Conservation (phyloP, 2,797 vertebrate genomes). For the Melanogrammus aeglefinus region DNA sequence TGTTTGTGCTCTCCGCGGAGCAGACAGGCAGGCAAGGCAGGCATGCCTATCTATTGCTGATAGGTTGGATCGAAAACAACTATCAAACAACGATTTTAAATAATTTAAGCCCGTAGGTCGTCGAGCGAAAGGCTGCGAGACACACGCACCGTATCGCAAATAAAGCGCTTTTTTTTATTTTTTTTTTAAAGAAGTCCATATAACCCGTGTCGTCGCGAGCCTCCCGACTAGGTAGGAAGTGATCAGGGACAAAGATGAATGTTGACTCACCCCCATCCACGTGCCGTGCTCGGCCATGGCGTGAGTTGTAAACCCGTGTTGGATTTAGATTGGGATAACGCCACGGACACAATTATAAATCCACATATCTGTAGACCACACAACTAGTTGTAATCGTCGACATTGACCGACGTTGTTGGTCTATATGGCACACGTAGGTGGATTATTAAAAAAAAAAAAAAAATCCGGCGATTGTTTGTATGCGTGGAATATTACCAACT, state of each 20-base stretch:
- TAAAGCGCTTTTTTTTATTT: not conserved
- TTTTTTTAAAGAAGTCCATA: not conserved
- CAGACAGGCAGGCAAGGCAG: no score
- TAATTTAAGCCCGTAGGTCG: not conserved
- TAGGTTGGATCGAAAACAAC: not conserved
- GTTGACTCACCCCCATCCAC: conserved; percentile 1
- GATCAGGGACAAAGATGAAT: not conserved
- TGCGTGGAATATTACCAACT: not conserved
- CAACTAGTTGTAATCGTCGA: not conserved
- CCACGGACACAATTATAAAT: not conserved
- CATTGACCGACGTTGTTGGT: not conserved
- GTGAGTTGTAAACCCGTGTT: not conserved
- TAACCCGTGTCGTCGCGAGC: not conserved
- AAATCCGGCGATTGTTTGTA: not conserved
- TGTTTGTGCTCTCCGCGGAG: not conserved
- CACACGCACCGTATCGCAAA: not conserved
- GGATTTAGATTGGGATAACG: not conserved
- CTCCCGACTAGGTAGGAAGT: not conserved
- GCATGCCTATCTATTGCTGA: not conserved
- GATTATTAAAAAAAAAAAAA: not conserved
- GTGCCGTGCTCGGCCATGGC: conserved; percentile 5
- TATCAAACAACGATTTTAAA: not conserved
- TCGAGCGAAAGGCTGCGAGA: not conserved
- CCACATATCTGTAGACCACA: not conserved
- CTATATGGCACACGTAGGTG: not conserved